Base-by-base conservation (phyloP, 2,113 vertebrate genomes). In the Tonatia bakeri region DNA sequence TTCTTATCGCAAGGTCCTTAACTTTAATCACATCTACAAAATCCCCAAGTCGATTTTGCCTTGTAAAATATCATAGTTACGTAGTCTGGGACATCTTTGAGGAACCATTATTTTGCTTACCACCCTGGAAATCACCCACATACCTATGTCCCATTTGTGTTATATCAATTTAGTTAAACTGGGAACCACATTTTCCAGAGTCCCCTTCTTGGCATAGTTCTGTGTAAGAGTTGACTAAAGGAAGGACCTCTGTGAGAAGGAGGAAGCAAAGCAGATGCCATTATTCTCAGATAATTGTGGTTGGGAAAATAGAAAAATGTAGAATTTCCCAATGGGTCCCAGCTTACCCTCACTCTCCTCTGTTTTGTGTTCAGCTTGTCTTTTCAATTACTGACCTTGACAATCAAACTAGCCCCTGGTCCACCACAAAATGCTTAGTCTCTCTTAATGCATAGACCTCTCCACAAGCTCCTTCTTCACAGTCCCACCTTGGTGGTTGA, bases 371-470 rank as follows among this genome's bases (percentile, higher is more conserved):
- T 33, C 26, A 76, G 14, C 10, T 82, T 83, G 2, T 82, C 54
- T 69, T 76, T 38, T 14, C 8, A 28, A 5, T 67, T 77, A 11
- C 8, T 93, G 86, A 6, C 19, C 36, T 64, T 43, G n/a, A 3
- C 50, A 28, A 33, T 77, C 22, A 45, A 33, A 79, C 16, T 76
- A 45, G 19, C 19, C 31, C 36, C 33, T 54, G 1, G 14, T 47
- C 67, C 4, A 67, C 54, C 64, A 80, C 31, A 31, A 56, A 94
- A 40, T n/a, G 0, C 5, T 59, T 83, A n/a, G 1, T 43, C 8
- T 38, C 7, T 45, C 14, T 45, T 67, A n/a, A 38, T 40, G 2
- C 2, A 0, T 0, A 67, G 3, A 36, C 1, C 1, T 87, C 24
- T 10, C 45, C 4, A 45, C 13, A 61, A 47, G 4, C 14, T 45